These are phyloP conservation scores for Andrena flavipes DNA, from an alignment of 2,888 invertebrate species.

Conservation along the genomic window DNA sequence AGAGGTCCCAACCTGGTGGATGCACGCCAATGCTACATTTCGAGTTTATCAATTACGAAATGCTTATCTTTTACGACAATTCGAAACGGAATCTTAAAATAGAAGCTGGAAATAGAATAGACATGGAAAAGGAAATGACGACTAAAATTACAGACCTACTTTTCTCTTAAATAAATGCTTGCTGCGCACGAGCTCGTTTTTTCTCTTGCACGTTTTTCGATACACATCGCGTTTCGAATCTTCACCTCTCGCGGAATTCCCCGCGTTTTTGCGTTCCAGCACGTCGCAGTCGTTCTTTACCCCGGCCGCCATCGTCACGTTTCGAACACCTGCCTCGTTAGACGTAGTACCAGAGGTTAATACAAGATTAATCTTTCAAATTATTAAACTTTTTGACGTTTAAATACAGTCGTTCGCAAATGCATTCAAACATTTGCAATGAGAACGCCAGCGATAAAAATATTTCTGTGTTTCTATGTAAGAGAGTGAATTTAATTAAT, in stretches of 20 bases:
- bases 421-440: too few relatives aligned
- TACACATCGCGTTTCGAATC: slow-evolving; percentile 5
- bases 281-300: slow-evolving; percentile 22
- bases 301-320: neutral
- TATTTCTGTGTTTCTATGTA: too few relatives aligned
- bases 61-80: neutral
- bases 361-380: slow-evolving; percentile 3
- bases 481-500: too few relatives aligned
- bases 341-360: neutral
- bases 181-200: neutral
- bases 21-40: neutral
- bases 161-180: neutral
- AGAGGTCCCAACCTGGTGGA: too few relatives aligned
- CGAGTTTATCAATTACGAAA: slow-evolving; percentile 10
- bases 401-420: too few relatives aligned
- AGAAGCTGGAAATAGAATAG: neutral
- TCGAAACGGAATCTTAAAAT: neutral
- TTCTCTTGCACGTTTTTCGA: neutral
- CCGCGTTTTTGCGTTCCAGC: slow-evolving; percentile 1
- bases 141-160: neutral
- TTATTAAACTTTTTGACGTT: neutral
- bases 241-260: slow-evolving; percentile 21
- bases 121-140: too few relatives aligned
- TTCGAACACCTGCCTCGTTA: neutral
- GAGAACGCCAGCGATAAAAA: too few relatives aligned